Base-by-base conservation (phyloP, 2,888 invertebrate species). In the Orchesellides sinensis region DNA sequence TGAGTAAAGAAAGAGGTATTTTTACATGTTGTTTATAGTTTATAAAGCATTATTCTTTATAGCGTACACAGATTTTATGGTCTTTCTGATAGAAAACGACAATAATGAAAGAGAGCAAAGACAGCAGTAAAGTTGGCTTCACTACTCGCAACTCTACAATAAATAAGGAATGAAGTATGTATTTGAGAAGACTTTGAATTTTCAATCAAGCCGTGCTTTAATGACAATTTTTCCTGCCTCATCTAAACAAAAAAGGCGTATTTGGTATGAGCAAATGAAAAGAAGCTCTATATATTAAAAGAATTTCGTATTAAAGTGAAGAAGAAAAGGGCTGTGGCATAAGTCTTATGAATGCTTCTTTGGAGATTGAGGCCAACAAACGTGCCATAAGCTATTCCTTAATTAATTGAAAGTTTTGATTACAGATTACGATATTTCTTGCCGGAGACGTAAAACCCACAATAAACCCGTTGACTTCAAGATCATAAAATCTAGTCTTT, bases 361-460 rank as follows among this genome's bases (percentile, higher is more conserved):
- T 40, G 14, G 2, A 40, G 61, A 21, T 6, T 61, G 27, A 27
- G 56, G 25, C 19, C 27, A 56, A 61, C 32, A 32, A 8, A n/a
- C 10, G 10, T 61, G 61, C n/a, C 17, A 17, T 61, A 2, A 61
- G 61, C 17, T 3, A 61, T 61, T 29, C 56, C 66, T 72, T 80
- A 80, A 80, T 80, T 80, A 80, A 80, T 80, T 80, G 79, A 80
- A 80, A 65, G 72, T 80, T 79, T 80, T 80, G 70, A 78, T 78
- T 78, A 63, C 70, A 70, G 61, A 78, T 78, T 78, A 77, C 68
- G 68, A 68, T 68, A 68, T 68, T 70, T 23, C 68, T 45, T 32
- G 78, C 59, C 69, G 69, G 27, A 69, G 78, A 35, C 35, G 75
- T 77, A 77, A 77, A 77, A 77, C 40, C n/a, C 54, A 56, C 65